phyloP scores from a whole-genome alignment of 2,888 invertebrate species.

The Pseudeuparius sepicola region DNA sequence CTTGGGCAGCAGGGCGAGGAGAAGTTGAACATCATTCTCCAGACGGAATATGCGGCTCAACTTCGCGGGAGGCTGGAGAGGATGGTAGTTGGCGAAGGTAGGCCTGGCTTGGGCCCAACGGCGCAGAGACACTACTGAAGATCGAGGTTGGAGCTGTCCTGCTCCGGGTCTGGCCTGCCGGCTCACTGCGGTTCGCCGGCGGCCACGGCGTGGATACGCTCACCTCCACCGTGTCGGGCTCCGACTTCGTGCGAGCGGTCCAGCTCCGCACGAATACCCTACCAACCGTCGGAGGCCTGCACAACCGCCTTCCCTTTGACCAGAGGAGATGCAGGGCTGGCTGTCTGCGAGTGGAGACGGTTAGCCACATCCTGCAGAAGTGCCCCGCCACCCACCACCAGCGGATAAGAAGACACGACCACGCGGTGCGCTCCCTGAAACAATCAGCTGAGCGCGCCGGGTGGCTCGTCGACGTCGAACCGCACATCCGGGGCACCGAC shows the following conservation, averaged over 20 bases:
- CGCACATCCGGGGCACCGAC: neutral
- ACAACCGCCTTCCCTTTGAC: conserved; percentile 6
- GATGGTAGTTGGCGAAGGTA: no score
- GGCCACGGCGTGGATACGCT: conserved; percentile 8
- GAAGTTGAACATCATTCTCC: neutral
- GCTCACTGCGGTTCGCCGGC: conserved; percentile 2
- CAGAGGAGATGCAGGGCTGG: conserved; percentile 5
- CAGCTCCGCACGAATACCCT: conserved; percentile 18
- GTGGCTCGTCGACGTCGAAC: no score
- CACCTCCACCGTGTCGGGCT: conserved; percentile 10
- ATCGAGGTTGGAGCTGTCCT: no score
- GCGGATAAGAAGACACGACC: conserved; percentile 15
- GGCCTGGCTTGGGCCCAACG: neutral
- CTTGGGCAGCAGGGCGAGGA: neutral
- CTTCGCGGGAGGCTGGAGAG: no score
- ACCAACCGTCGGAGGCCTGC: conserved; percentile 13
- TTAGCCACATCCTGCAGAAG: conserved; percentile 17
- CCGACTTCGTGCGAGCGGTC: conserved; percentile 14
- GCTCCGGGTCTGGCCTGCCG: conserved; percentile 10
- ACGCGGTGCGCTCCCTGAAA: conserved; percentile 8
- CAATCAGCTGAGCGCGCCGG: no score
- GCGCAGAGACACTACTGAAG: neutral
- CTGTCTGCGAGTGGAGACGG: conserved; percentile 10
- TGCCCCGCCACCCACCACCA: conserved; percentile 10
- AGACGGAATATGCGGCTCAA: conserved; percentile 2